These are phyloP conservation scores for Lasioglossum marginatum DNA, from an alignment of 2,888 invertebrate genomes.

Conservation along the genomic window DNA sequence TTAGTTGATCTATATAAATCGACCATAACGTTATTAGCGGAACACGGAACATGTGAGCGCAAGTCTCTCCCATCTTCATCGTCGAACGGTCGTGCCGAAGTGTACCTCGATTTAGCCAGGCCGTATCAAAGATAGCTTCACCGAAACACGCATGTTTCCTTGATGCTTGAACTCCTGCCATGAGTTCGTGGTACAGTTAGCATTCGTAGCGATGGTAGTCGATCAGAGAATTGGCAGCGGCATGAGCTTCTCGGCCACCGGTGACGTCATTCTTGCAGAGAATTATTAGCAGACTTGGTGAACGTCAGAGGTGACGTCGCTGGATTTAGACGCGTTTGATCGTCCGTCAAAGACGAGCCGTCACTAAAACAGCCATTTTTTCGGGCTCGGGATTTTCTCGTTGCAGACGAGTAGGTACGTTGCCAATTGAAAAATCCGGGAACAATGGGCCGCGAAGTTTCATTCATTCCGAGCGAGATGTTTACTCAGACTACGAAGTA, in stretches of 20 bases:
- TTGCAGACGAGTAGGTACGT: not conserved
- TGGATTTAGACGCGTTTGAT: slow-evolving; percentile 36
- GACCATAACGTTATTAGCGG: not conserved
- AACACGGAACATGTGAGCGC: not conserved
- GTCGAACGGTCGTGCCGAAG: not conserved
- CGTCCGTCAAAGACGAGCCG: not conserved
- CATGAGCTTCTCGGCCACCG: not conserved
- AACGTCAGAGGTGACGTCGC: slow-evolving; percentile 34
- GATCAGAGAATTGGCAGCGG: slow-evolving; percentile 10
- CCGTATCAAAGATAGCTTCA: not conserved
- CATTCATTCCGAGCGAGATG: not conserved
- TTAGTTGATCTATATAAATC: not conserved
- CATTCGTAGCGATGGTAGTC: not conserved
- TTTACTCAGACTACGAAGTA: too few species aligned
- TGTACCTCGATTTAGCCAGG: not conserved
- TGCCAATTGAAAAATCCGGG: not conserved
- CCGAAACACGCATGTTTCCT: not conserved
- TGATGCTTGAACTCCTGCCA: slow-evolving; percentile 15
- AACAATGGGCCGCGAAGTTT: not conserved
- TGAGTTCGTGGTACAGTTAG: not conserved
- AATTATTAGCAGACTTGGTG: not conserved
- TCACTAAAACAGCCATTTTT: not conserved
- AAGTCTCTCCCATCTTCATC: not conserved
- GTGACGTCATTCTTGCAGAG: slow-evolving; percentile 5
- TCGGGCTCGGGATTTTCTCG: not conserved